Conservation (phyloP, 2,797 vertebrate genomes). For the Cuniculus paca region DNA sequence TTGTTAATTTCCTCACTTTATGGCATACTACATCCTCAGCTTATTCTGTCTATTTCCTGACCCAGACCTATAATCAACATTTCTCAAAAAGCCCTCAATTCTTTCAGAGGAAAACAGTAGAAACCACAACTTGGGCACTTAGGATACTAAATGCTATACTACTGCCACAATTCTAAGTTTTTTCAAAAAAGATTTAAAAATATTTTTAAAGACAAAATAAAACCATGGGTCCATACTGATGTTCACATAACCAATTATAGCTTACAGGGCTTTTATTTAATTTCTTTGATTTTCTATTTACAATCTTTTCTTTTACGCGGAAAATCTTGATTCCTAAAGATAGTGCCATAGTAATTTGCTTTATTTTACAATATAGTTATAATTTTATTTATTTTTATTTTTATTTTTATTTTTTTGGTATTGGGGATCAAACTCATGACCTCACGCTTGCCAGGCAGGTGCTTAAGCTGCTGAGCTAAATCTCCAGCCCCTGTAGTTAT, state of each 20-base stretch:
- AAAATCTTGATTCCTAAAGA: not conserved
- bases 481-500: too few relatives aligned
- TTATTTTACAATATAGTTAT: not conserved
- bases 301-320: not conserved
- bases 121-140: not conserved
- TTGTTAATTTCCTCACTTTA: not conserved
- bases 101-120: not conserved
- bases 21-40: not conserved
- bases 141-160: not conserved
- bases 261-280: not conserved
- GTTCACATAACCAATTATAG: constrained; percentile 12
- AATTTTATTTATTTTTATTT: too few relatives aligned
- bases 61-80: not conserved
- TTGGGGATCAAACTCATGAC: too few relatives aligned
- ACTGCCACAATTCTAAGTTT: not conserved
- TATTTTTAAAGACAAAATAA: not conserved
- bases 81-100: not conserved
- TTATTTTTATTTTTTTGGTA: too few relatives aligned
- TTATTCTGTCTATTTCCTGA: not conserved
- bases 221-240: not conserved
- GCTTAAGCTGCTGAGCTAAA: too few relatives aligned
- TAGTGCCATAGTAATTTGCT: not conserved
- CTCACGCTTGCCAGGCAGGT: too few relatives aligned
- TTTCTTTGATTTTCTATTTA: not conserved
- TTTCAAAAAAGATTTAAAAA: constrained; percentile 5